phyloP scores from a whole-genome alignment of 2,888 invertebrate species.

The Drosophila mettleri region DNA sequence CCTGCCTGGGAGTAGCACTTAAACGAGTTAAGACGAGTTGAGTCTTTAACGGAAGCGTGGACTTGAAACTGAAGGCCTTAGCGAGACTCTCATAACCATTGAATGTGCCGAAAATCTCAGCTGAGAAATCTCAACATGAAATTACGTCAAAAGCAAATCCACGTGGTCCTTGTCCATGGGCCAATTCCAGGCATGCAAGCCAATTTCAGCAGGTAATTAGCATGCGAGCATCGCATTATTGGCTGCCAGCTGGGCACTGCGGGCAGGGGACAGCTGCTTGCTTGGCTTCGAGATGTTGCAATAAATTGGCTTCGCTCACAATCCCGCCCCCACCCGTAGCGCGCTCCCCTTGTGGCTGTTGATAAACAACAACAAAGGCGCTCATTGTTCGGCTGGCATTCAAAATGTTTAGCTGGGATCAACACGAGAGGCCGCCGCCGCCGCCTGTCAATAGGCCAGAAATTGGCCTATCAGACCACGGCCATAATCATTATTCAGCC shows the following conservation, averaged over 20 bases:
- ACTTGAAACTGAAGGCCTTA: neutral
- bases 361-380: conserved; percentile 26
- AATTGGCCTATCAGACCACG: conserved; percentile 36
- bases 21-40: neutral
- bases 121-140: conserved; percentile 40
- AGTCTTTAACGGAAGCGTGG: conserved; percentile 1
- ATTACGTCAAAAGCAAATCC: conserved; percentile 50
- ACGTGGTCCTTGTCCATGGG: neutral
- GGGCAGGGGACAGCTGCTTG: neutral
- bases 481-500: conserved; percentile 31
- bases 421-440: neutral
- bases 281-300: conserved; percentile 27
- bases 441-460: conserved; percentile 9
- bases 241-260: too few species aligned
- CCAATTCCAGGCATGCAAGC: conserved; percentile 28
- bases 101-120: conserved; percentile 28
- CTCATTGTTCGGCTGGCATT: conserved; percentile 2
- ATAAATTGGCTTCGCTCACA: conserved; percentile 44
- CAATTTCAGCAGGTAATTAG: conserved; percentile 54
- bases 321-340: neutral
- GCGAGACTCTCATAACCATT: neutral
- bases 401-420: conserved; percentile 12
- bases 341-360: too few species aligned
- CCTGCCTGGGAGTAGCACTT: conserved; percentile 3
- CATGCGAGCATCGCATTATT: conserved; percentile 31